A percentile compares a stretch with the other conserved stretches of the same genome.
Evolutionary conservation across 2,797 vertebrate species (phyloP).

Genomic region (Betta splendens): DNA sequence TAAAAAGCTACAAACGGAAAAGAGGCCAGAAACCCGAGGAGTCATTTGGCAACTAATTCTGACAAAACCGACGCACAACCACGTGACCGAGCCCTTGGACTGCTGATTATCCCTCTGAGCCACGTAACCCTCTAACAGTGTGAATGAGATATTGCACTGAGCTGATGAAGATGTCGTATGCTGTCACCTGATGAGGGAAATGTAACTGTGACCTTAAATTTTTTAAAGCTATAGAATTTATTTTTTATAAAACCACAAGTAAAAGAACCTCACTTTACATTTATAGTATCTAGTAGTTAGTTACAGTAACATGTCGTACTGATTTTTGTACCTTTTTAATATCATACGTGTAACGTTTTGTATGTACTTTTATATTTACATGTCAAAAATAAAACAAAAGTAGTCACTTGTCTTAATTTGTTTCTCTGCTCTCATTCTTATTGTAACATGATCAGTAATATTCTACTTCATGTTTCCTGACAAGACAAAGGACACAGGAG

Average conservation of each 20-base stretch:
- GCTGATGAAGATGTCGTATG: background rate
- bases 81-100: background rate
- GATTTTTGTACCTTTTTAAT: background rate
- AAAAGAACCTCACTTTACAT: no score
- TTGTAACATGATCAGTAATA: constrained; percentile 32
- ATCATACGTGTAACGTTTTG: constrained; percentile 20
- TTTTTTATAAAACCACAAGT: background rate
- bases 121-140: constrained; percentile 12
- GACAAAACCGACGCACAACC: background rate
- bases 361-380: constrained; percentile 10
- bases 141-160: constrained; percentile 1
- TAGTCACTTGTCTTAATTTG: no score
- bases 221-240: background rate
- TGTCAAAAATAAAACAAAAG: no score
- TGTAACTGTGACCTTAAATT: constrained; percentile 41
- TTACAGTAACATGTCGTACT: background rate
- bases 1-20: no score
- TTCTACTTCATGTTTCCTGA: constrained; percentile 38
- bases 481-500: constrained; percentile 59
- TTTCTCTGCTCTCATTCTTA: constrained; percentile 17
- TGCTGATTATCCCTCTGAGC: constrained; percentile 38
- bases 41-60: no score
- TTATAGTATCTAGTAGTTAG: no score
- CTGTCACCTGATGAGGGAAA: background rate
- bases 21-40: no score